Percentiles rank a stretch among this genome's conserved stretches.
These are phyloP conservation scores for Dysmachus trigonus DNA, from an alignment of 2,888 invertebrate species.

Conservation along the genomic window DNA sequence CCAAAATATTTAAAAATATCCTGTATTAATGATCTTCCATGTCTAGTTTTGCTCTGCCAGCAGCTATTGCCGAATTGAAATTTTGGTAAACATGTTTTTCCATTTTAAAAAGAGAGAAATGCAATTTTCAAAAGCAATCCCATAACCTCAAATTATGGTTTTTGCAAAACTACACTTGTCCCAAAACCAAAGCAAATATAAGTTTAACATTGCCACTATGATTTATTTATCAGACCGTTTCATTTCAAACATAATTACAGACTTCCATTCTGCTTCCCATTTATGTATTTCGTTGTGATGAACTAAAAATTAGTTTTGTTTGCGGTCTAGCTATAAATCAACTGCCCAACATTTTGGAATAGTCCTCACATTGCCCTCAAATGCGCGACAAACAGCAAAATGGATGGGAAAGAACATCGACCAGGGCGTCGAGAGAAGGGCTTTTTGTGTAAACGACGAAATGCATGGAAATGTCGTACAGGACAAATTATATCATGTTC, in stretches of 20 bases:
- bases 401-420: neutral
- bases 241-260: neutral
- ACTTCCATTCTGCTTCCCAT: neutral
- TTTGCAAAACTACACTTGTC: neutral
- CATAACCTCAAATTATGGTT: neutral
- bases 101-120: neutral
- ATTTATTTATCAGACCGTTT: neutral
- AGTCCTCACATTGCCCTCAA: neutral
- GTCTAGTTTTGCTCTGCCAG: too few species aligned
- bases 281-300: neutral
- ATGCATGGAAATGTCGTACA: neutral
- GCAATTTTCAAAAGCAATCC: neutral
- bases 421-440: neutral
- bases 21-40: too few species aligned
- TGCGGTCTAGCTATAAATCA: neutral
- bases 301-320: neutral
- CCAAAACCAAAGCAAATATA: neutral
- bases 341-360: neutral
- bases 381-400: neutral
- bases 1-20: too few species aligned
- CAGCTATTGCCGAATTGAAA: too few species aligned
- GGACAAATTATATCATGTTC: neutral
- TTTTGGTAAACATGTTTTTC: too few species aligned
- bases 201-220: neutral
- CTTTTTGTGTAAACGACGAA: neutral